Evolutionary conservation across 2,113 vertebrate genomes (phyloP), one percentile per base, ranked within the genome.

Genomic region (Rhizomys pruinosus): DNA sequence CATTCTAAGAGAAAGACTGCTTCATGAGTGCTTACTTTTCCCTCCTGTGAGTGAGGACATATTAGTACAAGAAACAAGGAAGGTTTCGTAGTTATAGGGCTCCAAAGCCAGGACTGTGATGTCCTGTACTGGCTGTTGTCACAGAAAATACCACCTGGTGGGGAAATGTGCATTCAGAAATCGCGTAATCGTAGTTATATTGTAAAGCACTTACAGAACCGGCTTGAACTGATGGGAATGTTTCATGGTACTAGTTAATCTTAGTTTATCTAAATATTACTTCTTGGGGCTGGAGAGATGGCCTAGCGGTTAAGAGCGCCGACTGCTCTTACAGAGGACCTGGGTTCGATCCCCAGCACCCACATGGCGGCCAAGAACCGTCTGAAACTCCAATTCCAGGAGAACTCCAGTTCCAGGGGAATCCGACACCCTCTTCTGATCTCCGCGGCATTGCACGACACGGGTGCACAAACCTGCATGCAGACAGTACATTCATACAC

Each of bases 31-130:
- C 44, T 81, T 93, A 32, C 91, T 93, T 92, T 84, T 39, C 44
- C 22, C 7, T 90, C 63, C 76, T 57, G 19, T 80, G 74, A 93
- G 39, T 84, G 37, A 94, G 29, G 23, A 52, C 63, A 9, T 86
- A 74, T 89, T 92, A 94, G 87, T 79, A 68, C 34, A 84, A 87
- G 63, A 76, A 94, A 95, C 16, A n/a, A 88, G 10, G 12, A 89
- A 89, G 13, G 6, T 13, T 78, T 94, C 37, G 44, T 79, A 32
- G 39, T 94, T 39, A 86, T 17, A n/a, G 37, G 11, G 13, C 89
- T 91, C 63, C 93, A 80, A 93, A 66, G 72, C 84, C 61, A 82
- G 68, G 37, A 29, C 27, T 55, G 2, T n/a, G 77, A 25, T 84
- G 22, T 94, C 61, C 39, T 89, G 6, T 76, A 74, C 72, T 66